A percentile compares a stretch with the other conserved stretches of the same genome.
phyloP scores from a whole-genome alignment of 1,140 invertebrate species.

The Brachionus angularis region DNA sequence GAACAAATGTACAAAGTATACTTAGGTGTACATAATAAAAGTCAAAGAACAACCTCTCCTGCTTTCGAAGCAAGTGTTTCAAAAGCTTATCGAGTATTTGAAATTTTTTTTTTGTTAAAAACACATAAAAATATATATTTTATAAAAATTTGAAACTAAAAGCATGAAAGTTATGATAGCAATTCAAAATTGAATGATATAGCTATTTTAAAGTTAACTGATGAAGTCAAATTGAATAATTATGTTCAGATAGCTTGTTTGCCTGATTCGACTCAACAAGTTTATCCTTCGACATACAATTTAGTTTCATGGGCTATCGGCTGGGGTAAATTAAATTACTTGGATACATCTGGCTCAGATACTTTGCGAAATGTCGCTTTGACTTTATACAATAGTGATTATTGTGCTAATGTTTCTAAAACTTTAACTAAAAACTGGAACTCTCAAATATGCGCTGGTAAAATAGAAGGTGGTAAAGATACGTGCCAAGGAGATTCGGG shows the following conservation, averaged over 20 bases:
- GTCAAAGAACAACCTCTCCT: neutral
- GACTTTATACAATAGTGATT: neutral
- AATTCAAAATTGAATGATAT: neutral
- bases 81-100: constrained; percentile 4
- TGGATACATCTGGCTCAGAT: neutral
- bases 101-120: neutral
- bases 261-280: neutral
- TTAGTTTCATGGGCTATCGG: neutral
- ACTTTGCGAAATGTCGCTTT: constrained; percentile 23
- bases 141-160: neutral
- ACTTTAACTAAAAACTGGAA: constrained; percentile 9
- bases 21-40: constrained; percentile 3
- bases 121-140: neutral
- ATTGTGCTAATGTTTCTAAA: neutral
- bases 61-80: too few relatives aligned
- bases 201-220: constrained; percentile 5
- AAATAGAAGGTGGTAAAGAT: constrained; percentile 34
- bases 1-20: constrained; percentile 15
- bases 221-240: neutral
- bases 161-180: constrained; percentile 15
- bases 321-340: neutral
- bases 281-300: neutral
- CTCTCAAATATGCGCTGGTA: constrained; percentile 33
- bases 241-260: neutral
- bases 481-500: constrained; percentile 65